phyloP scores from a whole-genome alignment of 2,888 invertebrate species.

The Thumatha senex region DNA sequence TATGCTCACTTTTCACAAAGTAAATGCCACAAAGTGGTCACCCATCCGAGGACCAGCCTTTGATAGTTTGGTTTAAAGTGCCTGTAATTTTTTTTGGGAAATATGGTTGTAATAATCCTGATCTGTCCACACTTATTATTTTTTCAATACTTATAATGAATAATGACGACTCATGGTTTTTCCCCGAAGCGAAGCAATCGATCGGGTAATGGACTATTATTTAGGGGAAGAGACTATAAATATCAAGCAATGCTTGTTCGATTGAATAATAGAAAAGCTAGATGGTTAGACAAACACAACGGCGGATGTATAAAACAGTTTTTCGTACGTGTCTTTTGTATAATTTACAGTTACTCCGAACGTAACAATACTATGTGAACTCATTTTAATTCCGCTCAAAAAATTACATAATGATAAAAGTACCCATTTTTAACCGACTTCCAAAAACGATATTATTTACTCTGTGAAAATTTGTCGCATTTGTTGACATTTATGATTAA shows the following conservation, averaged over 20 bases:
- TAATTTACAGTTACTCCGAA: constrained; percentile 29
- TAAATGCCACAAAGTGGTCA: no score
- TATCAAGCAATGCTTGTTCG: constrained; percentile 60
- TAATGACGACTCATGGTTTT: constrained; percentile 64
- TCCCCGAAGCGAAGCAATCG: constrained; percentile 60
- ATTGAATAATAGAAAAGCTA: constrained; percentile 63
- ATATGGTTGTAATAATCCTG: no score
- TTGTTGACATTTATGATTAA: no score
- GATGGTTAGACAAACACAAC: constrained; percentile 36
- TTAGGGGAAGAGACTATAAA: constrained; percentile 64
- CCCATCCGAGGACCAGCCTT: no score
- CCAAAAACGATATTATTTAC: no score
- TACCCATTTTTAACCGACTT: no score
- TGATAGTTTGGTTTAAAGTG: no score
- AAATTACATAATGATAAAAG: constrained; percentile 11
- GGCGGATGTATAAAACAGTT: constrained; percentile 38
- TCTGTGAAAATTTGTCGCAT: no score
- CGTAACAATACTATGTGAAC: constrained; percentile 10
- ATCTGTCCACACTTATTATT: no score
- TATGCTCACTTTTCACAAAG: no score
- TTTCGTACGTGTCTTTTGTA: constrained; percentile 40
- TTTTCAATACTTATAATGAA: constrained; percentile 3
- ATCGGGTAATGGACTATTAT: constrained; percentile 55
- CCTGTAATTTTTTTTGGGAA: no score
- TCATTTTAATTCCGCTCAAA: constrained; percentile 10